Evolutionary conservation across 2,113 vertebrate species (phyloP).

Genomic region (Tetrax tetrax): DNA sequence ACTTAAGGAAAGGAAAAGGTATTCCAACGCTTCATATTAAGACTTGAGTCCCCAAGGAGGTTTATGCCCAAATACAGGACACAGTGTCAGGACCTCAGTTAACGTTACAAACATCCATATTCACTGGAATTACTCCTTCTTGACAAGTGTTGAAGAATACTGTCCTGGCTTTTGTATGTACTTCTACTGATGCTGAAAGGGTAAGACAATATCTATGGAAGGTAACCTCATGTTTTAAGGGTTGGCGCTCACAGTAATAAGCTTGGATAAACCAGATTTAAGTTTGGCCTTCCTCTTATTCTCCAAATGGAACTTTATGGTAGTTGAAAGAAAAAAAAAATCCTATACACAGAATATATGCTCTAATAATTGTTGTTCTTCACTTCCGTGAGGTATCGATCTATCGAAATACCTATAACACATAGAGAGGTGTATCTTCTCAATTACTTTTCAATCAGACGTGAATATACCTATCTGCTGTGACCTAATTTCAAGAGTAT

Average conservation of each 20-base stretch:
- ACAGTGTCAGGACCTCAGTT: neutral
- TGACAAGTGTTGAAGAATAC: neutral
- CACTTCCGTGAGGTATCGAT: neutral
- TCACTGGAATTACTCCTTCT: neutral
- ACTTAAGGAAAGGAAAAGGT: neutral
- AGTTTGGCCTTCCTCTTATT: neutral
- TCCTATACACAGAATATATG: neutral
- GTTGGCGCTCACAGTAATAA: neutral
- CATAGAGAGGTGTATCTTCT: neutral
- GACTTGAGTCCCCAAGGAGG: neutral
- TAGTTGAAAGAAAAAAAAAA: neutral
- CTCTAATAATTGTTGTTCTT: neutral
- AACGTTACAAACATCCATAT: neutral
- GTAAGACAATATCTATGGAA: neutral
- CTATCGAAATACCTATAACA: neutral
- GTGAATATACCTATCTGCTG: neutral
- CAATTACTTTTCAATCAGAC: neutral
- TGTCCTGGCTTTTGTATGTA: neutral
- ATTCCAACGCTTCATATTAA: neutral
- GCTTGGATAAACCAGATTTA: neutral
- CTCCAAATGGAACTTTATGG: neutral
- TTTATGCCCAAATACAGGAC: neutral
- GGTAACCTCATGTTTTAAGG: neutral
- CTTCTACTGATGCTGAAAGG: neutral
- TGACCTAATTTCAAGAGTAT: slow-evolving; percentile 7